Evolutionary conservation across 2,113 vertebrate species (phyloP).

Genomic region (Antennarius striatus): DNA sequence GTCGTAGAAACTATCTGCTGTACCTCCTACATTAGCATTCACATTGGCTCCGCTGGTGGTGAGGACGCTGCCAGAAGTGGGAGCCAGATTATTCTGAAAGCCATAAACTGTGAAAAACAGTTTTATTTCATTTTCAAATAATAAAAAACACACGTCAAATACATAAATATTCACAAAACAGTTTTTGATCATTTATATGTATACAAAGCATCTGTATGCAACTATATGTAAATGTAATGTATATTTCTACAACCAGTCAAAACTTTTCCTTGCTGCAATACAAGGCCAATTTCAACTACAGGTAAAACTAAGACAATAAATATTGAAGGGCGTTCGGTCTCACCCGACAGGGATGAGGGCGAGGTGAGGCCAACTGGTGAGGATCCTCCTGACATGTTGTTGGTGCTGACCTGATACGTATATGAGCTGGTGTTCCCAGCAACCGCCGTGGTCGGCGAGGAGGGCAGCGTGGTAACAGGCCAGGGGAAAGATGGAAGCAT

Average conservation of each 20-base stretch:
- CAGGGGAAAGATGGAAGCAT: slow-evolving; percentile 63
- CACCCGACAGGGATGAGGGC: slow-evolving; percentile 72
- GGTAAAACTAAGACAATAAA: not conserved
- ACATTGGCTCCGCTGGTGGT: slow-evolving; percentile 63
- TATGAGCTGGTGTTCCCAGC: slow-evolving; percentile 50
- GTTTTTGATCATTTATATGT: too few relatives aligned
- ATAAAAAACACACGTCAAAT: too few relatives aligned
- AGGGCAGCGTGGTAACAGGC: slow-evolving; percentile 69
- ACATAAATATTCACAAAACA: too few relatives aligned
- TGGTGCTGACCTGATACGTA: slow-evolving; percentile 61
- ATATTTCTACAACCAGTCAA: too few relatives aligned
- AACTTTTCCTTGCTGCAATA: not conserved
- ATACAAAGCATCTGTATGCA: too few relatives aligned
- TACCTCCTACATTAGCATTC: slow-evolving; percentile 53
- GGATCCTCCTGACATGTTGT: slow-evolving; percentile 65
- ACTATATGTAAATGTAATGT: too few relatives aligned
- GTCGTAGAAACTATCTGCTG: not conserved
- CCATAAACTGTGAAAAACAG: slow-evolving; percentile 67
- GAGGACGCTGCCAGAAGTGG: slow-evolving; percentile 54
- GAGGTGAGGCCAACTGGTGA: slow-evolving; percentile 12
- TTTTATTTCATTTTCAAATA: not conserved
- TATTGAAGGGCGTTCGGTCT: slow-evolving; percentile 6
- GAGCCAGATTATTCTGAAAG: slow-evolving; percentile 75
- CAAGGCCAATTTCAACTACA: not conserved
- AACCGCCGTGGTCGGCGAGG: slow-evolving; percentile 26